Evolutionary conservation across 2,113 vertebrate genomes (phyloP), one percentile per base, ranked within the genome.

Genomic region (Esox niger): DNA sequence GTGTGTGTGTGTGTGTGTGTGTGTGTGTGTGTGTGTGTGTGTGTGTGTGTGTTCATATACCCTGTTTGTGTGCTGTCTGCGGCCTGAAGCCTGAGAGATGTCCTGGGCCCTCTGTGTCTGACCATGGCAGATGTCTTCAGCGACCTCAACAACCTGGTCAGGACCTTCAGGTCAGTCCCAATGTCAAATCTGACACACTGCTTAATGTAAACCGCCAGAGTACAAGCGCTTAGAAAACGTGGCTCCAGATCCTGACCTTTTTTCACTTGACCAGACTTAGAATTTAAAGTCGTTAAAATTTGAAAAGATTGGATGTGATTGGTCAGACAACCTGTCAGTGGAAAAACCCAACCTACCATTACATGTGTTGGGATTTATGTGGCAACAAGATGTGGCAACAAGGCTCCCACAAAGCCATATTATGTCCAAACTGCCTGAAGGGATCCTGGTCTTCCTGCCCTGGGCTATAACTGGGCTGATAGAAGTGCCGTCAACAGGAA

Each of bases 71-170:
- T 57, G 10, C 61, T 46, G 35, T 33, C 29, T 74, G 65, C 63
- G 1, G 5, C 27, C 31, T 66, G 29, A 88, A 98, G 97, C 54
- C 91, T 98, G 64, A 91, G 85, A 77, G 90, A 84, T 73, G 86
- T 97, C 75, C 74, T 95, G 60, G 92, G 92, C 6, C 90, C 93
- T 27, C 91, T 98, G 84, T 80, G 84, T 72, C 88, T 98, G 76
- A 81, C 89, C 64, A 84, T 95, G 74, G 91, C 76, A 65, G 94
- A 96, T 72, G 64, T 97, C 86, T 90, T 91, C 29, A 87, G 86
- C 4, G 89, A 96, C 75, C 82, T 99, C 62, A 96, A 95, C 90
- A 90, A 84, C 73, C 90, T 99, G 72, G 89, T 99, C 67, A 91
- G 85, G 87, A 99, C 97, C 11, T 99, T 99, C 88, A 92, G 87